Evolutionary conservation across 1,140 invertebrate species (phyloP).

Genomic region (Trachymyrmex cornetzi): DNA sequence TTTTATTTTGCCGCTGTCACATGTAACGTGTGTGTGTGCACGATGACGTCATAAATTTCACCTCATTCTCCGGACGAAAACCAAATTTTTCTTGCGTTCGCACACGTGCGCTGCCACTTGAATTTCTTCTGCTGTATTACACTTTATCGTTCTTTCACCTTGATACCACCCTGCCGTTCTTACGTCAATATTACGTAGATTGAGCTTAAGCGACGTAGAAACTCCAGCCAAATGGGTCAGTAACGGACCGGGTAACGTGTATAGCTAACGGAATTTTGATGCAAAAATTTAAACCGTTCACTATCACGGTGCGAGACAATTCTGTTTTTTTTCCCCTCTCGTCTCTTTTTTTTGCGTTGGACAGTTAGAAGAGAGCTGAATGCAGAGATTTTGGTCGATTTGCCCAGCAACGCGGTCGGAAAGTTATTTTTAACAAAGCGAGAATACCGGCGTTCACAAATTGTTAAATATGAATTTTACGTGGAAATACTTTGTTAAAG

Average conservation of each 20-base stretch:
- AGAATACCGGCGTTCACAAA: not conserved
- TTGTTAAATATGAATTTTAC: conserved; percentile 4
- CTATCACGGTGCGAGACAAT: conserved; percentile 19
- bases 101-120: conserved; percentile 27
- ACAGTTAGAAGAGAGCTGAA: conserved; percentile 1
- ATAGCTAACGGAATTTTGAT: conserved; percentile 52
- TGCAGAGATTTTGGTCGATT: conserved; percentile 33
- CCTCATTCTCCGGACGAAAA: not conserved
- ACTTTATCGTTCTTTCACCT: conserved; percentile 28
- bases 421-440: conserved; percentile 35
- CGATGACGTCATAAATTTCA: conserved; percentile 25
- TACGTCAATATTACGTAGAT: conserved; percentile 78
- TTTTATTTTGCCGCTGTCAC: conserved; percentile 13
- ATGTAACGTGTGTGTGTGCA: conserved; percentile 37
- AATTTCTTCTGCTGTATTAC: conserved; percentile 11
- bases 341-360: not conserved
- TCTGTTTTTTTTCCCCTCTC: conserved; percentile 18
- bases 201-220: conserved; percentile 74
- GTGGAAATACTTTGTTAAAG: not conserved
- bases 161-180: conserved; percentile 43
- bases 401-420: not conserved
- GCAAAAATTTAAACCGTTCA: conserved; percentile 11
- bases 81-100: conserved; percentile 53
- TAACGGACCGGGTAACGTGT: conserved; percentile 17
- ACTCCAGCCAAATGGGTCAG: conserved; percentile 76